Evolutionary conservation across 2,888 invertebrate species (phyloP), one percentile per base, ranked within the genome.

Genomic region (Cryptus armator): DNA sequence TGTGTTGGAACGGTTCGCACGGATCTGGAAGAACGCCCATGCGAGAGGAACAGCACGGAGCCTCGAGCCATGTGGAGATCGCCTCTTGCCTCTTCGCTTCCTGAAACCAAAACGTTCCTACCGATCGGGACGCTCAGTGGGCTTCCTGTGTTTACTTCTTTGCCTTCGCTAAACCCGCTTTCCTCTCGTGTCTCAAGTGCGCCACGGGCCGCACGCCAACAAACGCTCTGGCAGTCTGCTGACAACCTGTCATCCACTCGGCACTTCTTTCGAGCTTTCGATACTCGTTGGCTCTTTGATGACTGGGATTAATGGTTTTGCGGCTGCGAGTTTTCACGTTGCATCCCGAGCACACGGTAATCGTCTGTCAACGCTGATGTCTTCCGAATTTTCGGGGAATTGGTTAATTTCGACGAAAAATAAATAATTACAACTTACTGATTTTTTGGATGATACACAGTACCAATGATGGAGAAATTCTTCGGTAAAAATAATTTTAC

Each of bases 181-280:
- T 62, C 59, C 76, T 72, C 81, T 37, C 37, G 37, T 67, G 76
- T 81, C 80, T 77, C 76, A 51, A 77, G 84, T 76, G 71, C 51
- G 77, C 87, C 87, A 87, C 88, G 86, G 87, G 85, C 88, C 87
- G 88, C 88, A 86, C 87, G 86, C 84, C 86, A 88, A 87, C 87
- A 76, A 89, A 88, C 86, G 83, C 86, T 37, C 37, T 82, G 89
- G 87, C 87, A 86, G 87, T 83, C 85, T 85, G 89, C 89, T 91
- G 91, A 91, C 91, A 89, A 90, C 86, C 88, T 90, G 91, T 91
- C 90, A 91, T 89, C 85, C 14, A 51, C 66, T 66, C 66, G 19
- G 14, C 24, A 16, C 51, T 37, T n/a, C 16, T 51, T 16, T 37
- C 7, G 19, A 37, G 19, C 37, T 24, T 53, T 43, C n/a, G n/a